These are phyloP conservation scores for Triplophysa bombifrons DNA, from an alignment of 2,797 vertebrate genomes.

Conservation along the genomic window DNA sequence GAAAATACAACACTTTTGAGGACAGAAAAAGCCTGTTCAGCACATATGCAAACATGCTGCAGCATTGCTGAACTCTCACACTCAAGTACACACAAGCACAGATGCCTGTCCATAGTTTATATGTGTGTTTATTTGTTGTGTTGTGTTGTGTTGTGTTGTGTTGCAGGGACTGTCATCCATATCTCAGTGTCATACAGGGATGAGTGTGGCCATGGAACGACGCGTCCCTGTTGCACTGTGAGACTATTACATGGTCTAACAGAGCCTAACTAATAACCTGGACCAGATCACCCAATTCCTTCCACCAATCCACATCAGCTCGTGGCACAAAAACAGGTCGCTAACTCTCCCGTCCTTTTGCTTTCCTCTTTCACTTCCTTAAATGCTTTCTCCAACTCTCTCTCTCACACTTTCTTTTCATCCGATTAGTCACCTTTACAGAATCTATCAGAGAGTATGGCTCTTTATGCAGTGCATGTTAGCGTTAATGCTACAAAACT, in stretches of 20 bases:
- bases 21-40: slow-evolving; percentile 72
- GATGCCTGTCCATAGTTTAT: slow-evolving; percentile 58
- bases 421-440: too few species aligned
- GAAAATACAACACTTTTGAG: slow-evolving; percentile 66
- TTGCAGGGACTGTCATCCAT: slow-evolving; percentile 69
- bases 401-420: slow-evolving; percentile 30
- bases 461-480: too few species aligned
- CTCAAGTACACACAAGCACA: slow-evolving; percentile 51
- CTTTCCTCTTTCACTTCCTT: slow-evolving; percentile 55
- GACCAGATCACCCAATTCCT: slow-evolving; percentile 76
- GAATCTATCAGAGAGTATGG: too few species aligned
- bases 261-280: slow-evolving; percentile 83
- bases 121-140: slow-evolving; percentile 25
- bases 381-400: slow-evolving; percentile 62
- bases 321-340: slow-evolving; percentile 65
- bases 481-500: too few species aligned
- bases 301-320: slow-evolving; percentile 74
- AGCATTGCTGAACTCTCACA: slow-evolving; percentile 46
- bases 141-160: slow-evolving; percentile 50
- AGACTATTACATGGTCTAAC: slow-evolving; percentile 84
- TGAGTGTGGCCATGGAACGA: slow-evolving; percentile 72
- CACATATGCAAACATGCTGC: slow-evolving; percentile 77
- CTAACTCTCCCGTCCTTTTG: background rate
- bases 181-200: slow-evolving; percentile 76
- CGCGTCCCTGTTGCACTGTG: slow-evolving; percentile 74